phyloP scores from a whole-genome alignment of 2,888 invertebrate species.

The Deroplatys truncata region DNA sequence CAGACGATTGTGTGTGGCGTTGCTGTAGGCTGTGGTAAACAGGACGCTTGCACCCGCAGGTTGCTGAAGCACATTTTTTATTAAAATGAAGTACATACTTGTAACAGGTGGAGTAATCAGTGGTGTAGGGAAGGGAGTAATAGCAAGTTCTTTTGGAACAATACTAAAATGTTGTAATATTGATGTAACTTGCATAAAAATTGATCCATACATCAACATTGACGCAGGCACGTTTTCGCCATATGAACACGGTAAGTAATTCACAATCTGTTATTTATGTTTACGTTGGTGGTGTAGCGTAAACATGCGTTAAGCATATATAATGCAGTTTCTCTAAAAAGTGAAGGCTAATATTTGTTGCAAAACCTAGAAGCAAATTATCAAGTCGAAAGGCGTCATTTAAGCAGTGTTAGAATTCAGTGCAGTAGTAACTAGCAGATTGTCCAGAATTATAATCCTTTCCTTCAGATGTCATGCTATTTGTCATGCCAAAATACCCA shows the following conservation, averaged over 20 bases:
- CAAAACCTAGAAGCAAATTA: too few relatives aligned
- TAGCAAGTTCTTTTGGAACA: constrained; percentile 92
- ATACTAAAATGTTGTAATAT: constrained; percentile 93
- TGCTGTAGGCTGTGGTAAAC: not conserved
- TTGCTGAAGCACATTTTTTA: not conserved
- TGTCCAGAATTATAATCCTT: too few relatives aligned
- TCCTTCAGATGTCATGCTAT: too few relatives aligned
- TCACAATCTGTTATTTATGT: not conserved
- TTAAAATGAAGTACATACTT: constrained; percentile 90
- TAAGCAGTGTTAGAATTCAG: too few relatives aligned
- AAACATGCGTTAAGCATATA: too few relatives aligned
- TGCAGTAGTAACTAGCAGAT: too few relatives aligned
- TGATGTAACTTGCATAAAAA: constrained; percentile 97
- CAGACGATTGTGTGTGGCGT: not conserved
- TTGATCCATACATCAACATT: constrained; percentile 99
- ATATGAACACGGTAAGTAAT: constrained; percentile 87
- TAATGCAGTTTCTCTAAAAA: too few relatives aligned
- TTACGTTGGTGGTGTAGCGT: not conserved
- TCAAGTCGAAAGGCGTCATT: too few relatives aligned
- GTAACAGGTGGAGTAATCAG: constrained; percentile 99
- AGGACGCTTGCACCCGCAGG: not conserved
- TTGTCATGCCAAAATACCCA: too few relatives aligned
- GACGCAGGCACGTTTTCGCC: constrained; percentile 99
- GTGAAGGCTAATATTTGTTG: too few relatives aligned
- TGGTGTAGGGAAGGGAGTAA: constrained; percentile 96